Base-by-base conservation (phyloP, 2,113 vertebrate species). In the Mixornis gularis region DNA sequence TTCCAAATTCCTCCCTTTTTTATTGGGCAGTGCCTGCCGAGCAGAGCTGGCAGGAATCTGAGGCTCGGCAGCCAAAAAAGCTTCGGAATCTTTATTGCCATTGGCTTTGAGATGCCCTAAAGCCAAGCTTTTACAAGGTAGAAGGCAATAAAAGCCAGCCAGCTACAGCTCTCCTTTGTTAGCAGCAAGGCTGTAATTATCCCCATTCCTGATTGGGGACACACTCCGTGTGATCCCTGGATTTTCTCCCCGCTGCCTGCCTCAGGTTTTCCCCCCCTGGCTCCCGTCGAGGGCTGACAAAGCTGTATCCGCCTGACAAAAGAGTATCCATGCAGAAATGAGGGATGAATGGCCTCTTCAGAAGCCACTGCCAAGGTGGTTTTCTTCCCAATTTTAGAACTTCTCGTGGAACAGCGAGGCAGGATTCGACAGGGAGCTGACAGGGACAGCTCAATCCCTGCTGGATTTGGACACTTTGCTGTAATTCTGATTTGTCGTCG, bases 101-200 rank as follows among this genome's bases (percentile, higher is more conserved):
- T 80, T 91, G 94, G 90, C 93, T 92, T 80, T 10, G 65, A 63
- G 79, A 53, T 12, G 56, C 62, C 71, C 92, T 88, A 63, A 87
- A 88, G 82, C 66, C 71, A 88, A 79, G 34, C 32, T 91, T 96
- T 93, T 77, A 94, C 84, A 84, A 93, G 95, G 85, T 77, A 91
- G 89, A 91, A 93, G 49, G 87, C 94, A 91, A 77, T 41, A 77
- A 55, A 95, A 95, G 88, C 12, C 92, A 66, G 89, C 49, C 11
- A 2, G 79, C 76, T 82, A 46, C 83, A 91, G 64, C 40, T 92
- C 80, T 63, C 60, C 89, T 89, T 64, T 80, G 79, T 83, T 59
- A 87, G 92, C 87, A 83, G 89, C 91, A 25, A 77, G 89, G 94
- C 86, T 70, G 52, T 48, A 77, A 93, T 93, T 83, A 91, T 59